Base-by-base conservation (phyloP, 2,113 vertebrate species). In the Ctenodactylus gundi region DNA sequence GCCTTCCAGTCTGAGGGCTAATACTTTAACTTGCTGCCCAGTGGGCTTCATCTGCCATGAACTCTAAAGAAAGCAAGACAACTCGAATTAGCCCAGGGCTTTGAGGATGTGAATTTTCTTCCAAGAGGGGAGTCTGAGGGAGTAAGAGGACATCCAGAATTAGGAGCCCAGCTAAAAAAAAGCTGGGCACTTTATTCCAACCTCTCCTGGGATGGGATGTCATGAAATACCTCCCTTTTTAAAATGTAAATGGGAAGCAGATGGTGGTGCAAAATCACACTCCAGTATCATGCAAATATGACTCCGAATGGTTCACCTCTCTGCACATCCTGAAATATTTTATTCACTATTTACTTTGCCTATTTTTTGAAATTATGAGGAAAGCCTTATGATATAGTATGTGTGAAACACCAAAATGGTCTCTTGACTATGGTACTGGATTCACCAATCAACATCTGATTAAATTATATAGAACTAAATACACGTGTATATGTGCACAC, bases 301-400 rank as follows among this genome's bases (percentile, higher is more conserved):
- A 68, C 44, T 64, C 44, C 49, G 46, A 12, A 51, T 84, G 58
- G 49, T 77, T 93, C 57, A 15, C 27, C 44, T 94, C 41, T n/a
- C 8, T 53, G 21, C 3, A 14, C n/a, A 9, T 87, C 82, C 92
- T 92, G 67, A 88, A 82, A 73, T 94, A 78, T 73, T 90, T 94
- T 90, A 81, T 3, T 93, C 55, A 67, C 67, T 93, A 17, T 85
- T 88, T 94, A 44, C 39, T 27, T 82, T 83, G 62, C 23, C 44
- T 34, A 70, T 73, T 91, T 77, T 87, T 90, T 15, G n/a, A 87
- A 68, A 91, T 51, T 68, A 77, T 87, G 46, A 88, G 44, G 49
- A 94, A 93, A 62, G 73, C 34, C 15, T 77, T 51, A 58, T 82
- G 41, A 75, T 88, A 34, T n/a, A 73, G 10, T 67, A 90, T 20